These are phyloP conservation scores for Ctenodactylus gundi DNA, from an alignment of 2,113 vertebrate species.

Conservation along the genomic window DNA sequence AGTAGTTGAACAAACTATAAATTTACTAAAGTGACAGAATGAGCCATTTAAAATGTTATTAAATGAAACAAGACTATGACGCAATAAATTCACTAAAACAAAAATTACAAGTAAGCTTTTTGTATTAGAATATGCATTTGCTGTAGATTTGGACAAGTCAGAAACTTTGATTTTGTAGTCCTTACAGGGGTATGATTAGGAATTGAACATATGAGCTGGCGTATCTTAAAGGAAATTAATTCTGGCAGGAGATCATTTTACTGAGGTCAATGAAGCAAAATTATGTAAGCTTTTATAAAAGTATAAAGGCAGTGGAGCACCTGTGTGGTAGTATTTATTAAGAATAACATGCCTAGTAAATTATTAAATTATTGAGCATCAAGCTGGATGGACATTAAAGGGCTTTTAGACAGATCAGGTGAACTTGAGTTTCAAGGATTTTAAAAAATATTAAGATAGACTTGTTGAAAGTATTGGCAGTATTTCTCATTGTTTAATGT, in stretches of 20 bases:
- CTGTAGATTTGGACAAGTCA: not conserved
- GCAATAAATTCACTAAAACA: not conserved
- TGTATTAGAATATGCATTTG: not conserved
- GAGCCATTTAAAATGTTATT: not conserved
- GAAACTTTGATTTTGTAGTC: not conserved
- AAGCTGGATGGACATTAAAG: not conserved
- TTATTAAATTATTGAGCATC: not conserved
- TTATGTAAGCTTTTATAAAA: not conserved
- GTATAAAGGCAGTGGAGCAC: not conserved
- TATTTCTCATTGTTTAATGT: conserved; percentile 42
- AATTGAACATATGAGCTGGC: not conserved
- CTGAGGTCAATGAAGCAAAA: not conserved
- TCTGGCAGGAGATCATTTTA: not conserved
- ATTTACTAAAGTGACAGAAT: not conserved
- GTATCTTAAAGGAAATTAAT: not conserved
- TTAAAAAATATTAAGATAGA: not conserved
- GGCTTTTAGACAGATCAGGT: conserved; percentile 8
- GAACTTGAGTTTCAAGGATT: conserved; percentile 29
- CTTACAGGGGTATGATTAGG: not conserved
- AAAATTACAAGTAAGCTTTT: not conserved
- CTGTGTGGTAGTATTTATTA: not conserved
- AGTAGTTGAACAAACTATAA: not conserved
- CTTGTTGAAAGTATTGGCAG: not conserved
- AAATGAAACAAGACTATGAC: not conserved
- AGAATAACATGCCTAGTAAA: not conserved